Evolutionary conservation across 2,888 invertebrate genomes (phyloP), one percentile per base, ranked within the genome.

Genomic region (Epirrita christyi): DNA sequence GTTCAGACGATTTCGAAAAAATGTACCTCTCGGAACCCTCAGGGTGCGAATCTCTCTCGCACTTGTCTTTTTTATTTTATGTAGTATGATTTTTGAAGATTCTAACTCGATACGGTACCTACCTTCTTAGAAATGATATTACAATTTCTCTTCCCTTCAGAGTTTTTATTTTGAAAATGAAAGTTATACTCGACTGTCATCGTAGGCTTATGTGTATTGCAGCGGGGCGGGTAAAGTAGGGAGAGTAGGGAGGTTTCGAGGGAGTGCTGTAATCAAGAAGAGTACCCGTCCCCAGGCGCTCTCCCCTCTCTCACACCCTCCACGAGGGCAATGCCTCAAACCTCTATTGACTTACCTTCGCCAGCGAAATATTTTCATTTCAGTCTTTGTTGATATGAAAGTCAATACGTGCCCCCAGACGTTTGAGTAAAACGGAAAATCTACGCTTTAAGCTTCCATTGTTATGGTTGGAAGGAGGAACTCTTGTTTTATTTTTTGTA

Each of bases 211-310:
- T 75, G 73, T 80, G 83, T 80, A 78, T 75, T 78, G 78, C 81
- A 81, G 75, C 71, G 73, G 79, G 82, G 78, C 70, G 78, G 72
- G 71, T 68, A 71, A 68, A 70, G 71, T 72, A 69, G 72, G 75
- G 73, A 69, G 68, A 59, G 66, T 65, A 70, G 65, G 66, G 77
- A 69, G 73, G 76, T 68, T 67, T 63, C 70, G 75, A 80, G 82
- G 84, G 83, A 72, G 83, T 78, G 81, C 85, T 83, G 91, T 92
- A 92, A 92, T 92, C 92, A 92, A 92, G 92, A 88, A 91, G 92
- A 92, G 92, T 92, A 92, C 86, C 83, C 86, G 89, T 90, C 92
- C 92, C 90, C 71, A 82, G 88, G 83, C 86, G 78, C 80, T 68
- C 71, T 73, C 78, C 64, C 66, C 62, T n/a, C n/a, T n/a, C n/a